Base-by-base conservation (phyloP, 2,888 invertebrate genomes). In the Mythimna pallens region DNA sequence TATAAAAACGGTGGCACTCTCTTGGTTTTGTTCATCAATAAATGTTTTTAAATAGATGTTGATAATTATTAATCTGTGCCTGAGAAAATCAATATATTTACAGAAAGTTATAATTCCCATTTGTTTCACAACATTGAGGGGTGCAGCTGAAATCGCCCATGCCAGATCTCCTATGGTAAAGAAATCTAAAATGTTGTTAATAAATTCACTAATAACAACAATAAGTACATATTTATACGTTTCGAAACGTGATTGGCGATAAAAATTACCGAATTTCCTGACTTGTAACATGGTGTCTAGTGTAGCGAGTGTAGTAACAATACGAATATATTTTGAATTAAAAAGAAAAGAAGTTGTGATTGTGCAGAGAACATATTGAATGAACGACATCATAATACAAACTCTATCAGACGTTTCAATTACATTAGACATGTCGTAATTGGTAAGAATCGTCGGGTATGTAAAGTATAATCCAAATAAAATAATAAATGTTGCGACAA, bases 11-110 rank as follows among this genome's bases (percentile, higher is more conserved):
- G 82, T 72, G n/a, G 73, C 67, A 40, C 73, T 87, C 4, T 70
- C 82, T 30, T 65, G 79, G 4, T 88, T 86, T 73, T 89, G 88
- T 1, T 85, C 87, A 43, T 87, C 69, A 36, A 92, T 81, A 73
- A 93, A 92, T 52, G 88, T 88, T 17, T 78, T 67, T n/a, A 93
- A 65, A 80, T 91, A 88, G 8, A 82, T 78, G 69, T 94, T 93
- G 25, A 94, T 87, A 25, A 91, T 65, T 22, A 68, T 61, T 8
- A 54, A 25, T 55, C 50, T 40, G 8, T n/a, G 25, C 50, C 55
- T 63, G 14, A 50, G n/a, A 58, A 73, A 67, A 47, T 73, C 58
- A 6, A 71, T 14, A 22, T 64, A 73, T 58, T 73, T 71, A 12
- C 58, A 71, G 25, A 58, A 64, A 14, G 52, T 50, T n/a, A 74